Evolutionary conservation across 2,113 vertebrate species (phyloP), one percentile per base, ranked within the genome.

Genomic region (Speoplatyrhinus poulsoni): DNA sequence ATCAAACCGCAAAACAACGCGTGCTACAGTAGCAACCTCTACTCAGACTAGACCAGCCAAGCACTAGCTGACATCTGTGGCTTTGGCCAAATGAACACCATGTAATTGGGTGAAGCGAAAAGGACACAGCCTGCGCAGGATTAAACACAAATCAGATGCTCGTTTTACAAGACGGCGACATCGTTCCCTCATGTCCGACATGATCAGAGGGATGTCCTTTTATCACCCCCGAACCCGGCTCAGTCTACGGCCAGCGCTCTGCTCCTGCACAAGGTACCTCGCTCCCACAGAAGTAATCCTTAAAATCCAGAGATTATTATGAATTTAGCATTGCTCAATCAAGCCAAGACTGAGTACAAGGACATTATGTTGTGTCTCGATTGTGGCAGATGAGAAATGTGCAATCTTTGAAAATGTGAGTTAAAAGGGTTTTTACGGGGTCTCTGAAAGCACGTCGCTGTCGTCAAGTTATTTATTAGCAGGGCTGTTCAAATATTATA

Each of bases 71-170:
- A 84, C 90, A 92, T 84, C 93, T 88, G 83, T 70, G 70, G 78
- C 36, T 41, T 41, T 41, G 76, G 71, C 77, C n/a, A 94, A 93
- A 92, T 92, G 90, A 94, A 82, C 94, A 92, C 87, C 67, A 62
- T 83, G 85, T 88, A 84, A 82, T 65, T 33, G 74, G 0, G 2
- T 49, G 76, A 65, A 86, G 73, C 80, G 87, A 90, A 62, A 81
- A 74, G 11, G 60, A 78, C 66, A 57, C 69, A 60, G 76, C 82
- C 78, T 19, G n/a, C 77, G 70, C 75, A 15, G 86, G 92, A 94
- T 93, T 94, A 94, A 26, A 80, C 57, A 77, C 67, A 79, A 65
- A 73, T 75, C 83, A 73, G 77, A 75, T 50, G 64, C 87, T 82
- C 17, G 26, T 55, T 61, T 69, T 82, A 84, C 82, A 84, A 63